Evolutionary conservation across 2,113 vertebrate genomes (phyloP), one percentile per base, ranked within the genome.

Genomic region (Glaucidium brasilianum): DNA sequence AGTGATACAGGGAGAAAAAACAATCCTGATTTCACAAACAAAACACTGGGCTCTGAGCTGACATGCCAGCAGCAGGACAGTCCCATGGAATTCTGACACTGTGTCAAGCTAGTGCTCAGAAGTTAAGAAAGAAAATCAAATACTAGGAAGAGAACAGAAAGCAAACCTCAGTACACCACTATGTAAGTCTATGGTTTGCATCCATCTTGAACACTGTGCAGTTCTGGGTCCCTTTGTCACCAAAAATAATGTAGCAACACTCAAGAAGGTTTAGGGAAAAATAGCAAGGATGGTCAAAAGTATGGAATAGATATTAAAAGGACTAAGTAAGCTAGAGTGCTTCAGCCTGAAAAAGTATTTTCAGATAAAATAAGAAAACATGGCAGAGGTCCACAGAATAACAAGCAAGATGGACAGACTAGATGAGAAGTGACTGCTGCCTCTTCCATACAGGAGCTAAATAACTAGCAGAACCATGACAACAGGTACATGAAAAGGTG

Each of bases 1-100:
- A 96, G 93, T 18, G 69, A 96, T 77, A 92, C 83, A 89, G 64
- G 80, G 86, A 89, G 72, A 89, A 96, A 95, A 95, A 96, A 81
- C 75, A 97, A 87, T 35, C 84, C 43, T 41, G 68, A 84, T 49
- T 91, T 89, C 73, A 81, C 56, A 71, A 92, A 80, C 55, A 75
- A 91, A 94, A 91, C 93, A 92, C 94, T 32, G 37, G 64, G 52
- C 60, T 91, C 52, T 18, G n/a, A 84, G 89, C 64, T 86, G 63
- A 55, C 86, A 50, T 77, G 53, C 67, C 80, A 84, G 89, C 76
- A 81, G 18, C 69, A 84, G 81, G 37, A 86, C n/a, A 68, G 35
- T 14, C 47, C 47, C 37, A 13, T 6, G 52, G 93, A 91, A 94
- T 59, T 89, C 52, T 59, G 60, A 86, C 55, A 26, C 73, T 47